Evolutionary conservation across 2,797 vertebrate species (phyloP).

Genomic region (Danio kyathit): DNA sequence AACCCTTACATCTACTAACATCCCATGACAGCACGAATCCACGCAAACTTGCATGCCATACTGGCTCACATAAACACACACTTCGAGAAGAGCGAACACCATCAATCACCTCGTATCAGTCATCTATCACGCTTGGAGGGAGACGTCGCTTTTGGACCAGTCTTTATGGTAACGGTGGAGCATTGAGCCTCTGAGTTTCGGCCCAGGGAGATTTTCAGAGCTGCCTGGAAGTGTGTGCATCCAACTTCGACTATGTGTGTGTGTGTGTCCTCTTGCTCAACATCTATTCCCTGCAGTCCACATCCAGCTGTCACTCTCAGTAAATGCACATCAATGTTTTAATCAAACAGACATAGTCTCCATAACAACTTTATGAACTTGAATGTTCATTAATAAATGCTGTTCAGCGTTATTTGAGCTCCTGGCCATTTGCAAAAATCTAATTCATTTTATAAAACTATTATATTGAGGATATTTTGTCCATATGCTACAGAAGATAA

Average conservation of each 20-base stretch:
- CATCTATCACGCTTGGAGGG: constrained; percentile 50
- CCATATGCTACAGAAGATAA: no score
- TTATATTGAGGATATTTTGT: no score
- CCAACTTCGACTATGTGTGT: background rate
- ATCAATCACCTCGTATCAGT: constrained; percentile 59
- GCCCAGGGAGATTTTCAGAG: background rate
- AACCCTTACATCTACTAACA: constrained; percentile 13
- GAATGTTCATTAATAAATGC: constrained; percentile 42
- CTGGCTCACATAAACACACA: constrained; percentile 27
- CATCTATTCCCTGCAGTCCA: constrained; percentile 44
- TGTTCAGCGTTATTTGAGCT: constrained; percentile 18
- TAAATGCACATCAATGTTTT: constrained; percentile 53
- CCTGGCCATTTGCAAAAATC: background rate
- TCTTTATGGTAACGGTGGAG: constrained; percentile 39
- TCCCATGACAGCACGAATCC: constrained; percentile 27
- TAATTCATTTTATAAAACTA: no score
- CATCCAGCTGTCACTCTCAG: constrained; percentile 42
- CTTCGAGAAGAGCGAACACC: constrained; percentile 26
- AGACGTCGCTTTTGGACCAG: constrained; percentile 51
- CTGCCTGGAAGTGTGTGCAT: constrained; percentile 22
- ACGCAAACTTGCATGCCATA: constrained; percentile 30
- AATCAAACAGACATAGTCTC: constrained; percentile 47
- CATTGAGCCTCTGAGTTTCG: constrained; percentile 26
- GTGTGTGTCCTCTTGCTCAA: constrained; percentile 42
- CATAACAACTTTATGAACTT: constrained; percentile 25